Percentiles rank a stretch among this genome's conserved stretches.
phyloP scores from a whole-genome alignment of 2,888 invertebrate genomes.

The Desoria tigrina region DNA sequence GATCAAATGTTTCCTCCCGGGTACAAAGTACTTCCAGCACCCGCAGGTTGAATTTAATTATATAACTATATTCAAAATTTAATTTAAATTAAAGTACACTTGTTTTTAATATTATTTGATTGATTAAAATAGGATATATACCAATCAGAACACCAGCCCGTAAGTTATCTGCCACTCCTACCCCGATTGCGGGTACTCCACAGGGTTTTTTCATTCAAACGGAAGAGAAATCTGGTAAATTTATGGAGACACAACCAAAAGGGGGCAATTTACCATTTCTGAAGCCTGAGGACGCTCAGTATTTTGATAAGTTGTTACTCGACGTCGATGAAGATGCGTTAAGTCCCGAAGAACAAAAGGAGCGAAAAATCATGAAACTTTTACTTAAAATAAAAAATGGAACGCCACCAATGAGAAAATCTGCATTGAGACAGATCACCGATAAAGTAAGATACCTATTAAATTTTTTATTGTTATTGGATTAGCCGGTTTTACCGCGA shows the following conservation, averaged over 20 bases:
- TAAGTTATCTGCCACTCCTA: slow-evolving; percentile 96
- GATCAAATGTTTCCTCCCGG: slow-evolving; percentile 98
- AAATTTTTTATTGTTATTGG: background rate
- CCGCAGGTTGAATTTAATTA: slow-evolving; percentile 68
- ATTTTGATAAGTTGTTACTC: slow-evolving; percentile 95
- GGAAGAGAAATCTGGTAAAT: slow-evolving; percentile 81
- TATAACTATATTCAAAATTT: no score
- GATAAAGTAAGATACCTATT: slow-evolving; percentile 73
- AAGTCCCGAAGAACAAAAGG: slow-evolving; percentile 95
- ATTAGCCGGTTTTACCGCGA: background rate
- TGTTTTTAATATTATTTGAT: slow-evolving; percentile 14
- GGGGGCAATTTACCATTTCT: slow-evolving; percentile 93
- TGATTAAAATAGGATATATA: slow-evolving; percentile 69
- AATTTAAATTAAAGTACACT: background rate
- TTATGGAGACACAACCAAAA: slow-evolving; percentile 96
- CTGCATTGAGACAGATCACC: slow-evolving; percentile 94
- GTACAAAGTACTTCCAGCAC: slow-evolving; percentile 94
- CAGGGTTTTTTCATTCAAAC: slow-evolving; percentile 93
- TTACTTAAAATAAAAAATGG: slow-evolving; percentile 98
- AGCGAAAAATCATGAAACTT: slow-evolving; percentile 98
- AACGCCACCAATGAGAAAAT: slow-evolving; percentile 98
- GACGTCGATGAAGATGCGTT: slow-evolving; percentile 97
- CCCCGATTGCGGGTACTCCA: slow-evolving; percentile 89
- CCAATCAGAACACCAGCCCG: slow-evolving; percentile 96
- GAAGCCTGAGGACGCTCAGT: slow-evolving; percentile 99